Conservation (phyloP, 2,113 vertebrate species). For the Nestor notabilis region DNA sequence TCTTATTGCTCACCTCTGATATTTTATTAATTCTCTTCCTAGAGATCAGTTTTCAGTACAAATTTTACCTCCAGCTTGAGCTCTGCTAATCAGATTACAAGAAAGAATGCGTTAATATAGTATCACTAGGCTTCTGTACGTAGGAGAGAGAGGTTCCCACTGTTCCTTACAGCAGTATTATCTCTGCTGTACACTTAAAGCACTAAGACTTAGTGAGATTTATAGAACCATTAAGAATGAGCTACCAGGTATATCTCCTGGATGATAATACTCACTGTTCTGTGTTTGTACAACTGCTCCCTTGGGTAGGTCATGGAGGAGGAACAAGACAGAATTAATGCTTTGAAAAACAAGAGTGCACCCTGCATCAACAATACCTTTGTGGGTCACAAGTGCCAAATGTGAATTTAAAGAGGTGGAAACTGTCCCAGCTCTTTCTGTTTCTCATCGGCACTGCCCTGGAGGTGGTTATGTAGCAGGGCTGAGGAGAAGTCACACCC, state of each 20-base stretch:
- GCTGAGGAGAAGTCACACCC: neutral
- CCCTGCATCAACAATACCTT: neutral
- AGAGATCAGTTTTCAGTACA: neutral
- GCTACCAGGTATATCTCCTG: constrained; percentile 9
- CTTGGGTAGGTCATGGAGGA: constrained; percentile 2
- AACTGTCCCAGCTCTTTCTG: neutral
- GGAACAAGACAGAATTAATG: neutral
- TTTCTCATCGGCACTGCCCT: neutral
- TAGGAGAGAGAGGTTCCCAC: neutral
- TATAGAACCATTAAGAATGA: constrained; percentile 27
- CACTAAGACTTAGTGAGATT: constrained; percentile 18
- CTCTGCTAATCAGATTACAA: neutral
- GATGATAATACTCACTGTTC: neutral
- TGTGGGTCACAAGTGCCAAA: neutral
- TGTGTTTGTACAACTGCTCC: neutral
- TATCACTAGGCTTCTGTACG: neutral
- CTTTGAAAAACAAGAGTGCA: neutral
- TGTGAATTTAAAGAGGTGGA: neutral
- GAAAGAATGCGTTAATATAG: neutral
- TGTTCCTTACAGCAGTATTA: neutral
- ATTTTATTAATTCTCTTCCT: neutral
- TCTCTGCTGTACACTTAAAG: neutral
- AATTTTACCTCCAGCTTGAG: neutral
- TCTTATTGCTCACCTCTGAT: neutral
- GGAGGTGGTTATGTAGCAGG: neutral